A percentile compares a stretch with the other conserved stretches of the same genome.
phyloP scores from a whole-genome alignment of 2,797 vertebrate genomes.

The Geotrypetes seraphini region DNA sequence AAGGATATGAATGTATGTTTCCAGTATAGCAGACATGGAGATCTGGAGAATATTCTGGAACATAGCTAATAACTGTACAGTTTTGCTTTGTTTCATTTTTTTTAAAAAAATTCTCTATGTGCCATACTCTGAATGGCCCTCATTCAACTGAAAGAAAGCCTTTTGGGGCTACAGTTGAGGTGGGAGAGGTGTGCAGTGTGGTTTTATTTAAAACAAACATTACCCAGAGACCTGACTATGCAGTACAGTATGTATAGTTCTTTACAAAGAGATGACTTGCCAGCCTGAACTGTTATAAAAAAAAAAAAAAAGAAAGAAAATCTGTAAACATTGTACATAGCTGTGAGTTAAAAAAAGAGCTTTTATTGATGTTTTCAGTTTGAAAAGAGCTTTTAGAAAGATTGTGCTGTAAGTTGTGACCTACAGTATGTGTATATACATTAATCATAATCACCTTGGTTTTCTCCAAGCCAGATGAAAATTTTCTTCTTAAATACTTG shows the following conservation, averaged over 20 bases:
- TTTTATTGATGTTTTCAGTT: constrained; percentile 72
- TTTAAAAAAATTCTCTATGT: constrained; percentile 56
- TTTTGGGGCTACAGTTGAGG: constrained; percentile 41
- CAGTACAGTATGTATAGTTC: constrained; percentile 47
- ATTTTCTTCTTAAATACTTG: constrained; percentile 45
- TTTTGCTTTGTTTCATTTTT: constrained; percentile 26
- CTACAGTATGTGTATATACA: constrained; percentile 84
- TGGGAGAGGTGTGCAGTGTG: constrained; percentile 32
- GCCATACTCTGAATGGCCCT: constrained; percentile 49
- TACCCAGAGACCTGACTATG: constrained; percentile 49
- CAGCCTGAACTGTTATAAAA: constrained; percentile 86
- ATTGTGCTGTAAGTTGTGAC: constrained; percentile 65
- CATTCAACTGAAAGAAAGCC: constrained; percentile 36
- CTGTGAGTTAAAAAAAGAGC: constrained; percentile 63
- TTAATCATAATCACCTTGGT: constrained; percentile 51
- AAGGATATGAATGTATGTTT: constrained; percentile 13
- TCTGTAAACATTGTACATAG: constrained; percentile 78
- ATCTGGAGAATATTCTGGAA: constrained; percentile 38
- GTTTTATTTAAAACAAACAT: constrained; percentile 47
- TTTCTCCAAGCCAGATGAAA: constrained; percentile 38
- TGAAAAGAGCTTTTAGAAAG: constrained; percentile 62
- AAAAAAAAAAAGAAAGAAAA: constrained; percentile 60
- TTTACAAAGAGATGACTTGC: constrained; percentile 55
- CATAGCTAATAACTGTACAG: constrained; percentile 43
- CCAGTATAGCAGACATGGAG: constrained; percentile 13